Percentiles rank a stretch among this genome's conserved stretches.
phyloP scores from a whole-genome alignment of 2,797 vertebrate genomes.

The Sebastes minor region DNA sequence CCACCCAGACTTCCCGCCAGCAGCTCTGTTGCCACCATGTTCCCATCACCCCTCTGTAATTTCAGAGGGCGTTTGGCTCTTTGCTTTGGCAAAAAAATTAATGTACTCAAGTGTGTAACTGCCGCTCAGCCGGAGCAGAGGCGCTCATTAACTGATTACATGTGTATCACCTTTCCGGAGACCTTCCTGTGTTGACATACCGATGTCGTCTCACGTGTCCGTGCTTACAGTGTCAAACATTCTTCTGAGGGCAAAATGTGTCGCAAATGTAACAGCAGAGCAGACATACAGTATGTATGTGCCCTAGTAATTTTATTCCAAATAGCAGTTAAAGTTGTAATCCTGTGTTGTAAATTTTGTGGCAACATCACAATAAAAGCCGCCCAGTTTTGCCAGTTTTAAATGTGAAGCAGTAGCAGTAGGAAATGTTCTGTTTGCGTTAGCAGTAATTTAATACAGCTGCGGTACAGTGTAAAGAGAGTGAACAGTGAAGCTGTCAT shows the following conservation, averaged over 20 bases:
- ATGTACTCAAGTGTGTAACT: not conserved
- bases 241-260: conserved; percentile 10
- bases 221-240: conserved; percentile 7
- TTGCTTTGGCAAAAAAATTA: not conserved
- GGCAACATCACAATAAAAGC: not conserved
- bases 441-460: not conserved
- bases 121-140: not conserved
- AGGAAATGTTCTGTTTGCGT: not conserved
- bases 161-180: conserved; percentile 29
- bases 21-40: not conserved
- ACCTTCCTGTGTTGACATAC: conserved; percentile 6
- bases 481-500: not conserved
- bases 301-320: not conserved
- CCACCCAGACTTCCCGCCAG: not conserved
- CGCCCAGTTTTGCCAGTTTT: not conserved
- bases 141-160: conserved; percentile 22
- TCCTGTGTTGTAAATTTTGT: not conserved
- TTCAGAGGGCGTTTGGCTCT: conserved; percentile 55
- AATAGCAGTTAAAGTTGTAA: not conserved
- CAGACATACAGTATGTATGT: not conserved
- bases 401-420: no score
- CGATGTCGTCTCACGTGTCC: not conserved
- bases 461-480: not conserved
- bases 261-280: not conserved
- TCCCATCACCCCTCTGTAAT: conserved; percentile 45